Evolutionary conservation across 2,888 invertebrate genomes (phyloP), one percentile per base, ranked within the genome.

Genomic region (Drosophila crucigera): DNA sequence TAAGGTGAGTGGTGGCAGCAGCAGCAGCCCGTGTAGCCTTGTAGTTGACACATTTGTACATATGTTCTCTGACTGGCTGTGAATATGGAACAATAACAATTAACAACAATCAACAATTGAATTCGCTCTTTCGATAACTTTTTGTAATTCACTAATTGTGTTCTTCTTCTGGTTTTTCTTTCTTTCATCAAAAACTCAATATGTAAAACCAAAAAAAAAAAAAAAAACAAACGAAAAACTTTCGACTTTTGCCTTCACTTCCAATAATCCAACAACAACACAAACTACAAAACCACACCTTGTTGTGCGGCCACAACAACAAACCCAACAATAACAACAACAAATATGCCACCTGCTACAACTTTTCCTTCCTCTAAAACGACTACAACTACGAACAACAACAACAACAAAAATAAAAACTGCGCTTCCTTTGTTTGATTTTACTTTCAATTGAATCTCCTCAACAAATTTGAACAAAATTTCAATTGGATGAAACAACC

Each of bases 1-100:
- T 98, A 94, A 97, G 97, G 98, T 97, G 83, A 70, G 89, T 82
- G 16, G 47, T 47, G 49, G 59, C 56, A 25, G 31, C 10, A 25
- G 39, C 16, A 25, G 53, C 31, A 31, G 22, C 41, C 28, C 49
- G 14, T 30, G 50, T 63, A 47, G 41, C 28, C 70, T 71, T 60
- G 66, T 65, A 74, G 62, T 68, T 58, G 69, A 74, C 62, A 59
- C 60, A 72, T 39, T 22, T 47, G 22, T 47, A 33, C 31, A 16
- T 71, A 62, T 76, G 74, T 80, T 76, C 54, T 68, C 41, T 66
- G 73, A 78, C 81, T 79, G 67, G 35, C 64, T 64, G 73, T 78
- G 37, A 54, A 60, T 76, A 50, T 63, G 56, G 47, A 62, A 63
- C 49, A 70, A 73, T 47, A 61, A 55, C 54, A 67, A 78, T 52